Evolutionary conservation across 1,140 invertebrate genomes (phyloP).

Genomic region (Macrobrachium rosenbergii): DNA sequence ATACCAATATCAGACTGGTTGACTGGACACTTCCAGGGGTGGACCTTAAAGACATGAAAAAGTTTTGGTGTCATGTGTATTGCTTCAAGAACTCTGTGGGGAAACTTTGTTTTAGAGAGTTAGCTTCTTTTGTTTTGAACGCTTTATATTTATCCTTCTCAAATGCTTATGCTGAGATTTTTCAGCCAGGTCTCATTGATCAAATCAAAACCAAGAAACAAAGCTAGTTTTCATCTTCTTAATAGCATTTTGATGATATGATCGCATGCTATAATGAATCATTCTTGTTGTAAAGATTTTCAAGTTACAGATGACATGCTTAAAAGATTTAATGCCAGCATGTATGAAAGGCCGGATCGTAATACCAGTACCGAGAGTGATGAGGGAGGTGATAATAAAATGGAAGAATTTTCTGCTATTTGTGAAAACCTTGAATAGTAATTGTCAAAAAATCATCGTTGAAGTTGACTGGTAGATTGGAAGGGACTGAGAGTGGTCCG

Average conservation of each 20-base stretch:
- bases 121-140: conserved; percentile 3
- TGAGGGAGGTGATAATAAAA: conserved; percentile 7
- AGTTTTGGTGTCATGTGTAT: conserved; percentile 24
- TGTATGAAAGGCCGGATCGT: background rate
- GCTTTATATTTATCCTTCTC: conserved; percentile 18
- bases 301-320: conserved; percentile 16
- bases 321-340: background rate
- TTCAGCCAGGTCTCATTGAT: conserved; percentile 8
- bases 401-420: background rate
- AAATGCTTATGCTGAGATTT: conserved; percentile 17
- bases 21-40: conserved; percentile 24
- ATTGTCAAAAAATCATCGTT: too few species aligned
- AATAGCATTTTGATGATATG: conserved; percentile 33
- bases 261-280: conserved; percentile 12
- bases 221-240: background rate
- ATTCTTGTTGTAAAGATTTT: conserved; percentile 30
- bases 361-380: background rate
- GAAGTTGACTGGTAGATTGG: too few species aligned
- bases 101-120: conserved; percentile 6
- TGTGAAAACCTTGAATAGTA: too few species aligned
- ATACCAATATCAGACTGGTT: conserved; percentile 25
- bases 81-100: conserved; percentile 15
- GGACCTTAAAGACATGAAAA: conserved; percentile 23
- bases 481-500: too few species aligned
- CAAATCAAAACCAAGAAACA: conserved; percentile 13